A percentile compares a stretch with the other conserved stretches of the same genome.
Conservation (phyloP, 2,888 invertebrate genomes). For the Euplexia lucipara region DNA sequence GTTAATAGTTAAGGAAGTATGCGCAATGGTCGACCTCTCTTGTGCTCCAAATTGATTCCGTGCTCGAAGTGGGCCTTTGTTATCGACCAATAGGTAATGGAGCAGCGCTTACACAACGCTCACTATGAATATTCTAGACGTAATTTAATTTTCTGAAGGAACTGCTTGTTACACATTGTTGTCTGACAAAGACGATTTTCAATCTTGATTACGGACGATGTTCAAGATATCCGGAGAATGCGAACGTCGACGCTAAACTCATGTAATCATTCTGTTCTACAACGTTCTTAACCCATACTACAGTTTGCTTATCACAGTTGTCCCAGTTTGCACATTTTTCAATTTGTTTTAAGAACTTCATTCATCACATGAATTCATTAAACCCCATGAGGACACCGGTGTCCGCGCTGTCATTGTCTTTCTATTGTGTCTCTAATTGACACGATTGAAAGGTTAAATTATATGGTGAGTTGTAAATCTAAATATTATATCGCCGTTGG, state of each 20-base stretch:
- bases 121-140: constrained; percentile 71
- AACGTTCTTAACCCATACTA: neutral
- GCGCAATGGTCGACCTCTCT: constrained; percentile 67
- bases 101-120: constrained; percentile 68
- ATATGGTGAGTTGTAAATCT: too few relatives aligned
- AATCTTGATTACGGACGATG: constrained; percentile 22
- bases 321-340: too few relatives aligned
- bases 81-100: constrained; percentile 70
- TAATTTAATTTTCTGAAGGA: constrained; percentile 67
- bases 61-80: constrained; percentile 69
- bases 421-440: too few relatives aligned
- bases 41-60: constrained; percentile 74
- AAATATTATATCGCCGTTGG: too few relatives aligned
- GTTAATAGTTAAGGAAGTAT: constrained; percentile 71
- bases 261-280: constrained; percentile 3
- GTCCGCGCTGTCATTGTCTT: too few relatives aligned
- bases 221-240: neutral
- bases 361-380: too few relatives aligned
- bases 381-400: too few relatives aligned
- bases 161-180: constrained; percentile 46
- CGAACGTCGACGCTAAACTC: neutral
- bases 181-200: constrained; percentile 28
- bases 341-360: too few relatives aligned
- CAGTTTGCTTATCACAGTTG: constrained; percentile 4
- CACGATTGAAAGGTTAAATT: too few relatives aligned